phyloP scores from a whole-genome alignment of 2,888 invertebrate genomes.

The Papilio demoleus region DNA sequence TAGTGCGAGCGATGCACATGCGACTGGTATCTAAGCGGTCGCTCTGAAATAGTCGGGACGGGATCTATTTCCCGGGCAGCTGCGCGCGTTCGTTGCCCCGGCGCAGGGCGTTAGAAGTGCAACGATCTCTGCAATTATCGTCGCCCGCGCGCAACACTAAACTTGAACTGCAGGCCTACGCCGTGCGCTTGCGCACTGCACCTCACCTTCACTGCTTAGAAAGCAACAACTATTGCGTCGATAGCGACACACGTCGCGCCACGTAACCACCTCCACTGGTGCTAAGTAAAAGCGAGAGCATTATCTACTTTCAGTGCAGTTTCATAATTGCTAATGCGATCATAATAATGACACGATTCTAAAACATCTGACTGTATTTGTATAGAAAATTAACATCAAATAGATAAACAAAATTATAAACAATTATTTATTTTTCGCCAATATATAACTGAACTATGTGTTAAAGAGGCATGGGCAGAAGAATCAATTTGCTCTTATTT shows the following conservation, averaged over 20 bases:
- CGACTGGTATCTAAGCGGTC: slow-evolving; percentile 68
- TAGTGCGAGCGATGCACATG: slow-evolving; percentile 57
- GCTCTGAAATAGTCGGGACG: slow-evolving; percentile 81
- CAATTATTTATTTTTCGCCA: not conserved
- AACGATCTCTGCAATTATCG: slow-evolving; percentile 78
- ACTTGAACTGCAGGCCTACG: slow-evolving; percentile 78
- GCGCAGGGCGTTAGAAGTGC: slow-evolving; percentile 79
- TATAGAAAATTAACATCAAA: not conserved
- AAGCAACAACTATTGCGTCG: slow-evolving; percentile 76
- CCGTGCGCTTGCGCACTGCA: slow-evolving; percentile 53
- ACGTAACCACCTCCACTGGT: slow-evolving; percentile 55
- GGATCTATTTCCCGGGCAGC: slow-evolving; percentile 83
- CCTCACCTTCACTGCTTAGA: slow-evolving; percentile 82
- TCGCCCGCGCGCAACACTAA: slow-evolving; percentile 64
- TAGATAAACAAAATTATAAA: not conserved
- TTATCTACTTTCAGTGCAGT: slow-evolving; percentile 50
- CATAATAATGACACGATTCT: slow-evolving; percentile 41
- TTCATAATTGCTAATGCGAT: slow-evolving; percentile 41
- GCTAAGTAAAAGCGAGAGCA: slow-evolving; percentile 75
- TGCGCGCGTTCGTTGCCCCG: slow-evolving; percentile 81
- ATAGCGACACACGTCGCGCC: slow-evolving; percentile 57
- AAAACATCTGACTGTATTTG: slow-evolving; percentile 47
- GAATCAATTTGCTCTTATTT: too few relatives aligned
- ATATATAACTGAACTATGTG: not conserved
- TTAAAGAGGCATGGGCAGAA: not conserved